Evolutionary conservation across 2,113 vertebrate genomes (phyloP).

Genomic region (Heteronetta atricapilla): DNA sequence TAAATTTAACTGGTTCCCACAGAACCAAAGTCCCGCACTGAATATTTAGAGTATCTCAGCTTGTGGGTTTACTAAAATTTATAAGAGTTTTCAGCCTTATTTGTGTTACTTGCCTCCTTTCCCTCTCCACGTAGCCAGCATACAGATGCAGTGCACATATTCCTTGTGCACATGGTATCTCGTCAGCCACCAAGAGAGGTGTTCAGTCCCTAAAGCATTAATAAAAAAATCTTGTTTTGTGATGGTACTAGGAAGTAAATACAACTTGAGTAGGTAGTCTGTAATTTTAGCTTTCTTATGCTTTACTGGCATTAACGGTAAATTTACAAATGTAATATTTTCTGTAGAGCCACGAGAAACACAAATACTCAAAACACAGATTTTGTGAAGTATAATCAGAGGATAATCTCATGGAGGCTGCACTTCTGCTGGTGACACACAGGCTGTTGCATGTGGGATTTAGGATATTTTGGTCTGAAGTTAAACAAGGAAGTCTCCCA

Average conservation of each 20-base stretch:
- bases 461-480: not conserved
- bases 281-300: not conserved
- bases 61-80: not conserved
- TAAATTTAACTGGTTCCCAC: conserved; percentile 36
- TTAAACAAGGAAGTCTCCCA: not conserved
- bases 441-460: not conserved
- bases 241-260: not conserved
- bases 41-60: not conserved
- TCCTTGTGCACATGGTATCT: not conserved
- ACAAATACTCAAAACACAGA: not conserved
- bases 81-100: not conserved
- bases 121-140: not conserved
- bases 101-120: not conserved
- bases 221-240: not conserved
- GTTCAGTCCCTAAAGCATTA: not conserved
- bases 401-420: not conserved
- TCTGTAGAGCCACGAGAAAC: not conserved
- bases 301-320: not conserved
- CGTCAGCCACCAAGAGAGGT: not conserved
- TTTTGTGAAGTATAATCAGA: not conserved
- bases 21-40: not conserved
- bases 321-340: not conserved
- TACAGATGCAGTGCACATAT: not conserved
- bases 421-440: not conserved
- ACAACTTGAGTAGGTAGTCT: not conserved